Evolutionary conservation across 2,113 vertebrate genomes (phyloP).

Genomic region (Haplotaxodon microlepis): DNA sequence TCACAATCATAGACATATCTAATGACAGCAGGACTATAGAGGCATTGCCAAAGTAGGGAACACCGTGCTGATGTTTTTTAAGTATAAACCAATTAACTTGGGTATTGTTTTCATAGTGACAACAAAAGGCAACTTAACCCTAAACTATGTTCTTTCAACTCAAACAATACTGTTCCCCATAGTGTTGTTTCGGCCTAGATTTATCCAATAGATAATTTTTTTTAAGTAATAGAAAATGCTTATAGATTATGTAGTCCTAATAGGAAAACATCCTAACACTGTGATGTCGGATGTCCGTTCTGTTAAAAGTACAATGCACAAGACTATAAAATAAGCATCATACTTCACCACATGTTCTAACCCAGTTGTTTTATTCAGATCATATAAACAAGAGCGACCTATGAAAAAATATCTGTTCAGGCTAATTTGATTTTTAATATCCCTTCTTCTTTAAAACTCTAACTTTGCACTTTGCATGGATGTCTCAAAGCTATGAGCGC

Average conservation of each 20-base stretch:
- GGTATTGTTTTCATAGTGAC: not conserved
- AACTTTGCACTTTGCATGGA: not conserved
- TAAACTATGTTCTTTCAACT: not conserved
- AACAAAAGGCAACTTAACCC: not conserved
- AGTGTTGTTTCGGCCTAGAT: not conserved
- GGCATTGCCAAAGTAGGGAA: not conserved
- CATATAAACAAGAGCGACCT: not conserved
- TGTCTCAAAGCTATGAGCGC: not conserved
- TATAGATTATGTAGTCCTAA: not conserved
- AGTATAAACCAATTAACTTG: not conserved
- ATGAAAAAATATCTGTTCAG: not conserved
- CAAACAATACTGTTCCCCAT: not conserved
- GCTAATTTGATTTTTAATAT: not conserved
- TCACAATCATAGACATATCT: slow-evolving; percentile 18
- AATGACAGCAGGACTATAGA: not conserved
- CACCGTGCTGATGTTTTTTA: not conserved
- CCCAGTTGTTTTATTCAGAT: not conserved
- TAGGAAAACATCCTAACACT: not conserved
- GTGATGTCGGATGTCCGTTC: not conserved
- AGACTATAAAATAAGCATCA: not conserved
- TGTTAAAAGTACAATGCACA: not conserved
- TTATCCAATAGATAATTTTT: not conserved
- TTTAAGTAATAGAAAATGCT: not conserved
- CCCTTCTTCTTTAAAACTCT: not conserved
- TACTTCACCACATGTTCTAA: not conserved